Conservation (phyloP, 30 jellyfish, hydroid and myxozoan species). For the Rhopilema esculentum region DNA sequence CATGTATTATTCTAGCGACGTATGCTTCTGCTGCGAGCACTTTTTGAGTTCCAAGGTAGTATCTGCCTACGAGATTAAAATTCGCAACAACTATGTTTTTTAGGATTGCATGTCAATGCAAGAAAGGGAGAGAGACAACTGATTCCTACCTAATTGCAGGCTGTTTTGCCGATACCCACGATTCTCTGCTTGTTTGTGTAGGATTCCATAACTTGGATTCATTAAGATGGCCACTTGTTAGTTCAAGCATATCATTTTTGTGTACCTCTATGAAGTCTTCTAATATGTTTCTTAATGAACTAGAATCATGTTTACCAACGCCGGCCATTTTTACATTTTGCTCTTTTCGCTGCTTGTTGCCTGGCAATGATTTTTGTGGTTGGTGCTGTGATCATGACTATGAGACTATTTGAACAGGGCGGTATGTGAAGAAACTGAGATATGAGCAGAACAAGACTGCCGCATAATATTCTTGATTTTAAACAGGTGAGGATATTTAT, state of each 20-base stretch:
- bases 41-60: too few relatives aligned
- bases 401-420: slow-evolving; percentile 12
- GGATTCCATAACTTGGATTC: slow-evolving; percentile 76
- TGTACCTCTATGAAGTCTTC: slow-evolving; percentile 76
- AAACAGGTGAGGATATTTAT: slow-evolving; percentile 43
- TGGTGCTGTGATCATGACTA: slow-evolving; percentile 21
- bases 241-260: slow-evolving; percentile 63
- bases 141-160: slow-evolving; percentile 50
- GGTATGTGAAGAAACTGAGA: neutral
- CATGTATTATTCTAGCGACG: too few relatives aligned
- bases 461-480: slow-evolving; percentile 32
- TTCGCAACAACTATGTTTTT: too few relatives aligned
- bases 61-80: too few relatives aligned
- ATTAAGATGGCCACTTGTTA: slow-evolving; percentile 80
- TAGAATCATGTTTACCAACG: slow-evolving; percentile 25
- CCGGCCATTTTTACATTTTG: slow-evolving; percentile 49
- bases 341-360: slow-evolving; percentile 45
- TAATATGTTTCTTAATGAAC: slow-evolving; percentile 22
- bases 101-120: too few relatives aligned
- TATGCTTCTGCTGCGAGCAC: too few relatives aligned
- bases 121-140: too few relatives aligned
- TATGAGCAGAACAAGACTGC: slow-evolving; percentile 42
- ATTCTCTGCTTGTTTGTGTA: slow-evolving; percentile 22
- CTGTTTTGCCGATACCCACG: slow-evolving; percentile 70
- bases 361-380: slow-evolving; percentile 11